Evolutionary conservation across 2,797 vertebrate genomes (phyloP).

Genomic region (Characodon lateralis): DNA sequence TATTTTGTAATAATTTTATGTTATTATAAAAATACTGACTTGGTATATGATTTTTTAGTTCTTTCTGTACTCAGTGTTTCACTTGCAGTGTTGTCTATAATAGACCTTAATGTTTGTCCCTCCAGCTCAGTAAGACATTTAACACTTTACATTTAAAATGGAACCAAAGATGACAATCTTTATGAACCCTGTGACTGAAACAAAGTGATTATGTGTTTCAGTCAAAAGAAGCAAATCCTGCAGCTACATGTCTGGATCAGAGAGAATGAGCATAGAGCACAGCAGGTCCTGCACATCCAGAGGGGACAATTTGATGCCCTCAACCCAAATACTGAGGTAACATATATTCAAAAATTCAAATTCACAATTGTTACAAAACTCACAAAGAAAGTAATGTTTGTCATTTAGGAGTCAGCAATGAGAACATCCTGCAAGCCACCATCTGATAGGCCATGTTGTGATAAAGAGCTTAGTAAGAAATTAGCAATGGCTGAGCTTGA

Average conservation of each 20-base stretch:
- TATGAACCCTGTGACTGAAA: not conserved
- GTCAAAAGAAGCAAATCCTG: constrained; percentile 95
- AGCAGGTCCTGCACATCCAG: constrained; percentile 87
- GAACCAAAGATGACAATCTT: not conserved
- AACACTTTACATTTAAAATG: not conserved
- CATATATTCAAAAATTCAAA: not conserved
- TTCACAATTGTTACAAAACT: not conserved
- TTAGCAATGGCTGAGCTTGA: constrained; percentile 85
- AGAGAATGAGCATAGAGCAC: constrained; percentile 90
- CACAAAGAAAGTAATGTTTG: not conserved
- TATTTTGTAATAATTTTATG: not conserved
- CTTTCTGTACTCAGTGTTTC: not conserved
- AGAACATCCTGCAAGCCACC: constrained; percentile 60
- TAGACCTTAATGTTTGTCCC: not conserved
- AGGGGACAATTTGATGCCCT: constrained; percentile 84
- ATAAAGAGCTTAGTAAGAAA: constrained; percentile 85
- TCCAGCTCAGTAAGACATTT: not conserved
- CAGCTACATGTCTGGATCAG: constrained; percentile 90
- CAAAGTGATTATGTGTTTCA: constrained; percentile 62
- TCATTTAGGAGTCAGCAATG: constrained; percentile 43
- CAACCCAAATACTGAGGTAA: constrained; percentile 84
- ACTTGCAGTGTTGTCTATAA: not conserved
- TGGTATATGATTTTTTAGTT: not conserved
- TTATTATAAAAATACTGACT: not conserved
- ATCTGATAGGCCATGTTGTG: constrained; percentile 75